Evolutionary conservation across 2,888 invertebrate genomes (phyloP).

Genomic region (Parnassius smintheus): DNA sequence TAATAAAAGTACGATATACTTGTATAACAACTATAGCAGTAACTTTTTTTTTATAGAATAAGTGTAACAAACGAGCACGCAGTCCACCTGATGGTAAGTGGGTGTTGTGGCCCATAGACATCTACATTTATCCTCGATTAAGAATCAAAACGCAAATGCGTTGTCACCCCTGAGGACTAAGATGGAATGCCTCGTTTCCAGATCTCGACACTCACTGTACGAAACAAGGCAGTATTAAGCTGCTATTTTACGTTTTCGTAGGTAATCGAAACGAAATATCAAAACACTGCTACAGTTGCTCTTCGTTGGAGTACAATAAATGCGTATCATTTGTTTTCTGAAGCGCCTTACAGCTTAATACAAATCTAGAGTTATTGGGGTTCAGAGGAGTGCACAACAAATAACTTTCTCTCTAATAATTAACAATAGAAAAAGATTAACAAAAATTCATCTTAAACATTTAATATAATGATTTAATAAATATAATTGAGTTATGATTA

Average conservation of each 20-base stretch:
- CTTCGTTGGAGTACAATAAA: conserved; percentile 58
- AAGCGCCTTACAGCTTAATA: conserved; percentile 49
- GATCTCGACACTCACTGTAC: no score
- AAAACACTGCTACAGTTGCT: conserved; percentile 45
- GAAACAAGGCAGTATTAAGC: no score
- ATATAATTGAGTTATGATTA: no score
- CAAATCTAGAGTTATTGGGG: conserved; percentile 39
- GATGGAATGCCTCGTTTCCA: no score
- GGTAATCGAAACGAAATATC: conserved; percentile 24
- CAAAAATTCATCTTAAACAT: conserved; percentile 1
- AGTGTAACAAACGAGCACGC: no score
- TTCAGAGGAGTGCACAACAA: conserved; percentile 12
- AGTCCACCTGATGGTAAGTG: no score
- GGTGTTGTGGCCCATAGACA: no score
- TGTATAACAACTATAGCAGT: background rate
- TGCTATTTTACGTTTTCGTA: background rate
- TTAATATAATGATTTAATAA: background rate
- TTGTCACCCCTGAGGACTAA: no score
- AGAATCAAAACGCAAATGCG: no score
- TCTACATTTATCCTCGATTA: no score
- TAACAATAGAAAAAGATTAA: conserved; percentile 5
- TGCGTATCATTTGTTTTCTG: conserved; percentile 60
- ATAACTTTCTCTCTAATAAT: conserved; percentile 10
- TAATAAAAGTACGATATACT: no score
- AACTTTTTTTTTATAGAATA: no score